These are phyloP conservation scores for Cheilosia scutellata DNA, from an alignment of 2,888 invertebrate species.

Conservation along the genomic window DNA sequence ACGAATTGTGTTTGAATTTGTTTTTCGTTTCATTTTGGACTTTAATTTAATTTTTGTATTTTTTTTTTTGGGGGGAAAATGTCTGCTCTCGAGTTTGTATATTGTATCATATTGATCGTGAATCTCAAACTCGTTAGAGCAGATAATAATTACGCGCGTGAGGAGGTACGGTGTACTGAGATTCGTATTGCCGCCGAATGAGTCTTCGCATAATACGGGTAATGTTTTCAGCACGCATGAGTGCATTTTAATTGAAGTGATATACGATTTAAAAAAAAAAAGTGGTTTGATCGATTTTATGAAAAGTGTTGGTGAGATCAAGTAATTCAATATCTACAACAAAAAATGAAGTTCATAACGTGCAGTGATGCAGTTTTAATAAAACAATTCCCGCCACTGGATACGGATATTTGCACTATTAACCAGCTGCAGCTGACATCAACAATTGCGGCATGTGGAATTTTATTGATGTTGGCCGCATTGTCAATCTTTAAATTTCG, in stretches of 20 bases:
- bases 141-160: constrained; percentile 37
- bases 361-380: constrained; percentile 52
- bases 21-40: constrained; percentile 25
- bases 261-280: neutral
- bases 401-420: constrained; percentile 59
- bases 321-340: neutral
- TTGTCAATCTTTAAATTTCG: constrained; percentile 33
- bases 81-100: constrained; percentile 30
- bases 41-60: neutral
- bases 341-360: constrained; percentile 55
- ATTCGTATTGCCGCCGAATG: neutral
- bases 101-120: constrained; percentile 34
- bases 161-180: constrained; percentile 5
- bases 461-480: constrained; percentile 34
- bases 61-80: constrained; percentile 8
- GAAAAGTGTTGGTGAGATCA: neutral
- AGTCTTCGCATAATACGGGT: neutral
- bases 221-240: neutral
- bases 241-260: constrained; percentile 19
- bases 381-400: constrained; percentile 25
- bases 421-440: constrained; percentile 58
- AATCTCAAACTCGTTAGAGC: constrained; percentile 40
- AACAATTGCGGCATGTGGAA: constrained; percentile 51
- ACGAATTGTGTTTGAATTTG: constrained; percentile 34
- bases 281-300: neutral